phyloP scores from a whole-genome alignment of 2,113 vertebrate genomes.

The Guaruba guarouba region DNA sequence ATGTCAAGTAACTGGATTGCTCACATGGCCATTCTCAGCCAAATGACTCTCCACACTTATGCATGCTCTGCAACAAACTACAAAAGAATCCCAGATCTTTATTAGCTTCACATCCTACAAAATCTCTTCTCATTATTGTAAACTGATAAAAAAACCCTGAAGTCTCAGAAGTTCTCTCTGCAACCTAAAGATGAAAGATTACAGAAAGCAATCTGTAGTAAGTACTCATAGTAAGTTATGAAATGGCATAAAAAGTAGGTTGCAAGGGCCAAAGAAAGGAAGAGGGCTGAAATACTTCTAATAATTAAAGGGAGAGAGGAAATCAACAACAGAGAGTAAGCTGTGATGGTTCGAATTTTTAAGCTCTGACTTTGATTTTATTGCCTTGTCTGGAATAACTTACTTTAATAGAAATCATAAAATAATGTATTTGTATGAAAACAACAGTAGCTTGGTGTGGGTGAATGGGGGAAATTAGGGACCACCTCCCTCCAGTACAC shows the following conservation, averaged over 20 bases:
- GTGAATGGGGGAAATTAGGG: not conserved
- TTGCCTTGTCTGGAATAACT: not conserved
- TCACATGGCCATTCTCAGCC: too few relatives aligned
- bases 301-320: not conserved
- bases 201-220: not conserved
- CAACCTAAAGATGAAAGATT: not conserved
- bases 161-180: not conserved
- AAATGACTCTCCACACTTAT: not conserved
- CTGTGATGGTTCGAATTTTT: not conserved
- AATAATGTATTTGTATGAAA: not conserved
- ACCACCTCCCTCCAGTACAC: not conserved
- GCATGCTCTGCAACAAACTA: not conserved
- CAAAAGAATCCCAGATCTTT: not conserved
- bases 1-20: too few relatives aligned
- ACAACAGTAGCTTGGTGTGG: not conserved
- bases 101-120: not conserved
- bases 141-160: not conserved
- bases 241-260: not conserved
- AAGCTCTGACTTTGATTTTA: not conserved
- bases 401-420: not conserved
- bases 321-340: not conserved
- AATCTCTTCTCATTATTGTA: not conserved
- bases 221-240: not conserved
- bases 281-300: not conserved
- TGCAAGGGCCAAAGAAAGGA: not conserved